Evolutionary conservation across 1,140 invertebrate genomes (phyloP), one percentile per base, ranked within the genome.

Genomic region (Capitella teleta): DNA sequence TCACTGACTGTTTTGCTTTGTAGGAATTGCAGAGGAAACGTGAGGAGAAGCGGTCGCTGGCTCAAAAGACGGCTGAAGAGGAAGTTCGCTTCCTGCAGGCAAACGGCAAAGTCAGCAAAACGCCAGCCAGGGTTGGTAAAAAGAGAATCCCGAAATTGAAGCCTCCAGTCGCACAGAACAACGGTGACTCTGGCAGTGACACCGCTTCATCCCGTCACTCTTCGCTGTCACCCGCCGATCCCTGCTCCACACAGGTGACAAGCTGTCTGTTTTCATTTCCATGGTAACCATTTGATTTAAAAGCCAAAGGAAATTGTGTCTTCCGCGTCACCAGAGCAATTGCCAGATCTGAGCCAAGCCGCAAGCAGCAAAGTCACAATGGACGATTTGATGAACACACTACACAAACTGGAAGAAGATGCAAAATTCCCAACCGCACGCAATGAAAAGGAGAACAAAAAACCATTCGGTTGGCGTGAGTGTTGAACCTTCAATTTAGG

Each of bases 401-500:
- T 71, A 32, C 67, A 65, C 43, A 64, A 67, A 47, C 49, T 71
- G 32, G 68, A 70, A 52, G 67, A 61, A 41, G 68, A 71, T 19
- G 68, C 70, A 38, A 57, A 62, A 16, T 51, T 68, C 12, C 52
- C 37, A 21, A 14, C 55, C 5, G 48, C 63, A 6, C 10, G n/a
- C 46, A 45, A 45, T 41, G 59, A 60, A 26, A 65, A 57, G 49
- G n/a, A n/a, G n/a, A 67, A 63, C 32, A 57, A 61, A 50, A 54
- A 42, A 44, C 37, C 37, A 28, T 25, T 51, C n/a, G 40, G 56
- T 10, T 68, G 64, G 63, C 61, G 66, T 68, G 62, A 61, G 64
- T 38, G 36, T 12, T 38, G 5, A 12, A 16, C 21, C 36, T 21
- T 38, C 16, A 38, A 21, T 21, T 5, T 38, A 21, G 36, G 16